phyloP scores from a whole-genome alignment of 2,113 vertebrate genomes.

The Callaeas wilsoni region DNA sequence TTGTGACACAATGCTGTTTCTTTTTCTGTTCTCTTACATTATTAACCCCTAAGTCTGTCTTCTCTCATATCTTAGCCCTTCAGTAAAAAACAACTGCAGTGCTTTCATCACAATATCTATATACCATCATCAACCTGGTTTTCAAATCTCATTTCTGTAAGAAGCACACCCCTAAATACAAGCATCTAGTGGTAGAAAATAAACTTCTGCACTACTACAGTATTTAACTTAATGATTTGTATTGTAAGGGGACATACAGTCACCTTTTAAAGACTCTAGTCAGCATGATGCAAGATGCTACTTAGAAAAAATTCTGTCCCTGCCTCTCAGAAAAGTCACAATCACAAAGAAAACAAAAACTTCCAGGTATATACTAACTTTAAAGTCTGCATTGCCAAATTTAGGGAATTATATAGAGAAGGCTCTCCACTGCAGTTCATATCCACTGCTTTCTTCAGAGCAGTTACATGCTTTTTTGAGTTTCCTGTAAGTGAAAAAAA shows the following conservation, averaged over 20 bases:
- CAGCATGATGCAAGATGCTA: neutral
- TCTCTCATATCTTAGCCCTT: neutral
- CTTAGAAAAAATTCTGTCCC: neutral
- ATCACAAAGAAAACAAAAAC: neutral
- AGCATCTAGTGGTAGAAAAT: neutral
- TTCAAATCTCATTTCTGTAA: neutral
- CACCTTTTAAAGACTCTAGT: neutral
- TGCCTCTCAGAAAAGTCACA: neutral
- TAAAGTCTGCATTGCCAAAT: constrained; percentile 87
- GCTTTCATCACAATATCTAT: neutral
- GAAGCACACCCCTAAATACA: neutral
- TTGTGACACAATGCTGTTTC: neutral
- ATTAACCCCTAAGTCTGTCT: neutral
- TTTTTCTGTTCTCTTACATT: neutral
- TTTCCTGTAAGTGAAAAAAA: constrained; percentile 78
- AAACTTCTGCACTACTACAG: neutral
- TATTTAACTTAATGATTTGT: neutral
- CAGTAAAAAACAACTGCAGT: neutral
- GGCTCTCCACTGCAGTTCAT: constrained; percentile 90
- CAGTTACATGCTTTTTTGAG: constrained; percentile 84
- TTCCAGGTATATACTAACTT: constrained; percentile 76
- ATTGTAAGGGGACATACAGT: neutral
- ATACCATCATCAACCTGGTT: neutral
- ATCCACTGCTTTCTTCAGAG: constrained; percentile 89
- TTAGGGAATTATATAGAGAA: constrained; percentile 93